These are phyloP conservation scores for Aphaenogaster floridana DNA, from an alignment of 1,140 invertebrate genomes.

Conservation along the genomic window DNA sequence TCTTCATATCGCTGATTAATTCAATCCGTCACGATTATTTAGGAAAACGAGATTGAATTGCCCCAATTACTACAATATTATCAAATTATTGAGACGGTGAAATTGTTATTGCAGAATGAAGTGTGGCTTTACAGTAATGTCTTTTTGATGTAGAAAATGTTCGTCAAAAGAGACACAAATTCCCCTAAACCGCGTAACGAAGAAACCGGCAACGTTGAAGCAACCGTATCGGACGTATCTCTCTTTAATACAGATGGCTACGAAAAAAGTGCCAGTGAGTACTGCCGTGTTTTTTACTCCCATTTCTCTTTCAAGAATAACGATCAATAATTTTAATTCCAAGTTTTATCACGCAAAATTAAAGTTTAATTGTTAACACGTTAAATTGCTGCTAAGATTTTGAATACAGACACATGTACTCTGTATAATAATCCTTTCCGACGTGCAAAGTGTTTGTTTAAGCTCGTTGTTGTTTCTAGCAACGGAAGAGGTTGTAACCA, in stretches of 20 bases:
- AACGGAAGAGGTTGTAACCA: conserved; percentile 70
- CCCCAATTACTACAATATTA: conserved; percentile 9
- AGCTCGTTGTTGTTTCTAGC: conserved; percentile 46
- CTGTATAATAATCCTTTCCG: neutral
- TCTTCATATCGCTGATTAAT: conserved; percentile 14
- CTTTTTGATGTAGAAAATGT: conserved; percentile 47
- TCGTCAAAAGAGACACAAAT: neutral
- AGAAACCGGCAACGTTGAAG: neutral
- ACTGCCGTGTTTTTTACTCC: neutral
- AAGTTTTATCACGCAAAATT: neutral
- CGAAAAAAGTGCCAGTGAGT: neutral
- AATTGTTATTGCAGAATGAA: neutral
- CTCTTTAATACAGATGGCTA: neutral
- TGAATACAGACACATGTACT: neutral
- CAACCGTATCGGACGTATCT: neutral
- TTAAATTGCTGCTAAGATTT: neutral
- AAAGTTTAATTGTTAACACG: neutral
- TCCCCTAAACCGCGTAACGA: neutral
- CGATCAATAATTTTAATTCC: neutral
- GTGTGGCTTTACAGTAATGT: neutral
- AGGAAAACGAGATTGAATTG: neutral
- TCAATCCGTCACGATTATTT: neutral
- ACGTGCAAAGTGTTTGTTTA: neutral
- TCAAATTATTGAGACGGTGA: neutral
- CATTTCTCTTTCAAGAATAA: conserved; percentile 4